A percentile compares a stretch with the other conserved stretches of the same genome.
Conservation (phyloP, 2,113 vertebrate genomes). For the Otolemur garnettii region DNA sequence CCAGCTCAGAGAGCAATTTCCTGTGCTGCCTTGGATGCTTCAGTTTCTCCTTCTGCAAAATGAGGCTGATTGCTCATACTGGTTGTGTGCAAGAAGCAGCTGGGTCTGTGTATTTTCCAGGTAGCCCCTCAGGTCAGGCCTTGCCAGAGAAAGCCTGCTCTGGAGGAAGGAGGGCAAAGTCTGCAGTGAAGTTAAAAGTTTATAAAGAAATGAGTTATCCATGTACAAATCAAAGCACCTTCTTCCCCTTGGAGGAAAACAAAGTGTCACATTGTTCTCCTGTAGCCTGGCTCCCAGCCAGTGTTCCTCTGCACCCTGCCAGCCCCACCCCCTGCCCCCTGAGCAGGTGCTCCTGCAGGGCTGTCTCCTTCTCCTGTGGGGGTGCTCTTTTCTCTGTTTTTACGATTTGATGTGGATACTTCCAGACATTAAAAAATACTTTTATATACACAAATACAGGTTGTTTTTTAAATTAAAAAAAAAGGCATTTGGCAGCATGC, state of each 20-base stretch:
- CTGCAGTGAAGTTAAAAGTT: slow-evolving; percentile 61
- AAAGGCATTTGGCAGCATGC: not conserved
- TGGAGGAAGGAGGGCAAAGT: slow-evolving; percentile 69
- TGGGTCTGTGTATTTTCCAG: not conserved
- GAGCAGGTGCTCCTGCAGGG: not conserved
- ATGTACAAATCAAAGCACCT: slow-evolving; percentile 55
- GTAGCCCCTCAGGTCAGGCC: accelerated
- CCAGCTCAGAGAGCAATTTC: not conserved
- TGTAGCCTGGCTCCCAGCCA: slow-evolving; percentile 20
- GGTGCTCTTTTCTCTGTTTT: not conserved
- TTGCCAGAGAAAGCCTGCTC: not conserved
- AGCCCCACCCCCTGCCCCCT: not conserved
- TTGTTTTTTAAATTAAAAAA: not conserved
- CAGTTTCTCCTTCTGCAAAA: not conserved
- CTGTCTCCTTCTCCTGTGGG: not conserved
- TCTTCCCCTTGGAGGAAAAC: slow-evolving; percentile 63
- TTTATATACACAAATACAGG: not conserved
- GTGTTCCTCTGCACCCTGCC: not conserved
- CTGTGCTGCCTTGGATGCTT: accelerated
- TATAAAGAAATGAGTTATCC: slow-evolving; percentile 72
- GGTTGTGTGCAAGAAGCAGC: not conserved
- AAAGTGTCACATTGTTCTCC: slow-evolving; percentile 74
- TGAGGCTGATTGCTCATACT: not conserved
- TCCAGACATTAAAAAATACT: not conserved
- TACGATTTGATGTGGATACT: not conserved